A percentile compares a stretch with the other conserved stretches of the same genome.
These are phyloP conservation scores for Phrynosoma platyrhinos DNA, from an alignment of 2,113 vertebrate species.

Conservation along the genomic window DNA sequence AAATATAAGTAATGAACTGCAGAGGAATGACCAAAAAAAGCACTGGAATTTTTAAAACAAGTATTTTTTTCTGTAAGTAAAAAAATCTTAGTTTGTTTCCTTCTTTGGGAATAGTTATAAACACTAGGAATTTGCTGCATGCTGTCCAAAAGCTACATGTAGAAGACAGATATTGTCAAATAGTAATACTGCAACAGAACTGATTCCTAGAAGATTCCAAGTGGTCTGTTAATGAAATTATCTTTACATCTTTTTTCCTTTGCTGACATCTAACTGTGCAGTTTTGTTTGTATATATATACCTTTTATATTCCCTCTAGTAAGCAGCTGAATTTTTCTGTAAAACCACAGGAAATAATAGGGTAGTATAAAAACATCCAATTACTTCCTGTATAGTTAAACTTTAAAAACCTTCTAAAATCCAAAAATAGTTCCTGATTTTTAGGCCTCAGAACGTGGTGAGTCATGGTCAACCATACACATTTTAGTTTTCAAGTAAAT, in stretches of 20 bases:
- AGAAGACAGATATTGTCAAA: background rate
- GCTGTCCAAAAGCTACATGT: background rate
- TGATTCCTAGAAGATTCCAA: background rate
- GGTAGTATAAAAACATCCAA: slow-evolving; percentile 70
- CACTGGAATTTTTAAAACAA: background rate
- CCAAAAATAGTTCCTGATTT: slow-evolving; percentile 32
- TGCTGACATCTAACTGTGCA: rapidly evolving
- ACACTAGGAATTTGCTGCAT: background rate
- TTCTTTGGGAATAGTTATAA: background rate
- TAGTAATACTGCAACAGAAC: background rate
- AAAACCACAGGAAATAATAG: slow-evolving; percentile 62
- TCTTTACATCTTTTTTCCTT: background rate
- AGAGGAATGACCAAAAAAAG: background rate
- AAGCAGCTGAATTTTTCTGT: rapidly evolving
- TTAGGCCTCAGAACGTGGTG: background rate
- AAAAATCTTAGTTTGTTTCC: background rate
- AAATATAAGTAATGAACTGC: background rate
- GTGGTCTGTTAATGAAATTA: background rate
- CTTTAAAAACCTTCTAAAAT: slow-evolving; percentile 3
- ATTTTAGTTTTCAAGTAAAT: slow-evolving; percentile 9
- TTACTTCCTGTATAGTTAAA: slow-evolving; percentile 69
- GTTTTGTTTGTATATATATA: rapidly evolving
- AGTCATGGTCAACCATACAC: background rate
- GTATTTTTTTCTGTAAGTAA: background rate
- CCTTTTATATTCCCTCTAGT: rapidly evolving